Base-by-base conservation (phyloP, 1,140 invertebrate genomes). In the Ditylenchus dipsaci region DNA sequence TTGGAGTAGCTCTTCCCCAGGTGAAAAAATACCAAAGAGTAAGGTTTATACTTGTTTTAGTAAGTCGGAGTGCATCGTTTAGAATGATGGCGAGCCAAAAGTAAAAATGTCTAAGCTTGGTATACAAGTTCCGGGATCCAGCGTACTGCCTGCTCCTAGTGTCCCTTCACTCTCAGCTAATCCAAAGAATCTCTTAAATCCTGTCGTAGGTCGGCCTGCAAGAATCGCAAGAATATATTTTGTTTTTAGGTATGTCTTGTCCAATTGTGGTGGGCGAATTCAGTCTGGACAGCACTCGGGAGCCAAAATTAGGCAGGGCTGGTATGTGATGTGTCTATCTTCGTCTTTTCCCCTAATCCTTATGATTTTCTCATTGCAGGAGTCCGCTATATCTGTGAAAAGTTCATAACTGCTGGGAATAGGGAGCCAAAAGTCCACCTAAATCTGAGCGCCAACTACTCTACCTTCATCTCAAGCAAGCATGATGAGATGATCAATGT, bases 231-330 rank as follows among this genome's bases (percentile, higher is more conserved):
- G 3, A 38, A 38, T 5, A 38, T 38, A 5, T 5, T 38, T 38
- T 3, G 33, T 38, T 38, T 38, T 38, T 11, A 38, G 33, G 33
- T 38, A 38, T 61, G 7, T 61, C 59, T 27, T 30, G 27, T 30
- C 59, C 59, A 15, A 19, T 27, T 3, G 29, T 17, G 3, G 27
- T 61, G n/a, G 59, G 59, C 47, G 59, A 61, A 61, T 61, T 61
- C 59, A 21, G 29, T 61, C 27, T 61, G 17, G 27, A 61, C 29
- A 19, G 3, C 7, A 45, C 29, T 3, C n/a, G 59, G 19, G 59
- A 33, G 17, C 1, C 17, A 15, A 33, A 61, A 8, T 29, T 61
- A 7, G 59, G 59, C 59, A 61, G 59, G n/a, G 59, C 59, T 61
- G 29, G 59, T 38, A 45, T 45, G 27, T 45, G 3, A 8, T 61